These are phyloP conservation scores for Leptura quadrifasciata DNA, from an alignment of 2,888 invertebrate genomes.

Conservation along the genomic window DNA sequence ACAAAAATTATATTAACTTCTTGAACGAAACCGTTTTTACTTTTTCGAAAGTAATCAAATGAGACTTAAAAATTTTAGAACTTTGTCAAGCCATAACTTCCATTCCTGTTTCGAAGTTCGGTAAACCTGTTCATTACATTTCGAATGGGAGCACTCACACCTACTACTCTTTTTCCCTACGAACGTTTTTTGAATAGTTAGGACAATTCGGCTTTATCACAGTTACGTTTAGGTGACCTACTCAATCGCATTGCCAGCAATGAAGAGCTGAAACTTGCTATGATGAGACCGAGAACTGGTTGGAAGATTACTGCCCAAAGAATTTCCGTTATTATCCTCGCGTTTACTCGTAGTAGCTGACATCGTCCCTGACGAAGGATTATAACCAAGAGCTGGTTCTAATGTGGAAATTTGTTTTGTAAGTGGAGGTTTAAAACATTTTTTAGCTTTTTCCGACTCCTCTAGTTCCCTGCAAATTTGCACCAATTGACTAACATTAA, in stretches of 20 bases:
- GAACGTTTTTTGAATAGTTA: neutral
- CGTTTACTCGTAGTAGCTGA: neutral
- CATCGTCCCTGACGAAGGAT: too few relatives aligned
- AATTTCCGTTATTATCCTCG: neutral
- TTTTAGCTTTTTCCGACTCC: slow-evolving; percentile 9
- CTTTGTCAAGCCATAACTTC: neutral
- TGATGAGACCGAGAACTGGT: neutral
- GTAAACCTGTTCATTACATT: neutral
- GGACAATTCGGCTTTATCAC: slow-evolving; percentile 30
- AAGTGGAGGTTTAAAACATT: slow-evolving; percentile 10
- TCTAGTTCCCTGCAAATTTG: slow-evolving; percentile 11
- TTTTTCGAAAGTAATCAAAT: neutral
- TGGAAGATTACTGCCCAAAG: neutral
- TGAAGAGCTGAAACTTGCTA: neutral
- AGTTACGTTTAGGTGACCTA: slow-evolving; percentile 6
- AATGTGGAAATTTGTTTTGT: neutral
- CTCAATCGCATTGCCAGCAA: slow-evolving; percentile 21
- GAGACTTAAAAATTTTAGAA: neutral
- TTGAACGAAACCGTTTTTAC: neutral
- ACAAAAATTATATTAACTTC: neutral
- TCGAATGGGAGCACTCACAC: neutral
- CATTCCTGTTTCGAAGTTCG: neutral
- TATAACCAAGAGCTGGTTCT: too few relatives aligned
- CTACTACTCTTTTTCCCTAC: neutral
- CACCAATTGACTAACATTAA: neutral